Evolutionary conservation across 2,797 vertebrate species (phyloP).

Genomic region (Scarus forsteni): DNA sequence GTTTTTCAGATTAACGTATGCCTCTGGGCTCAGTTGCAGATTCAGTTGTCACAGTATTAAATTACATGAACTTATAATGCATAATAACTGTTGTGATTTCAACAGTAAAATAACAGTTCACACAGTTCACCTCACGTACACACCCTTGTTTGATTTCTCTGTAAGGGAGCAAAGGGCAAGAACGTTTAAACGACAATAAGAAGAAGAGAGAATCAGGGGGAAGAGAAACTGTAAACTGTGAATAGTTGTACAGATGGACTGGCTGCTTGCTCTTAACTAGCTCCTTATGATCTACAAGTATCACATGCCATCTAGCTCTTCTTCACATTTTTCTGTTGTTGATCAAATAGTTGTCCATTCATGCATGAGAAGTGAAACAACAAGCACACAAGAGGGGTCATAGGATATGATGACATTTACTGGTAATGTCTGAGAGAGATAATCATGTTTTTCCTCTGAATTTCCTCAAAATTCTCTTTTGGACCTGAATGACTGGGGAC

Average conservation of each 20-base stretch:
- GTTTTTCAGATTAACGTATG: background rate
- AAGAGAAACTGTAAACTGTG: background rate
- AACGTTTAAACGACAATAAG: background rate
- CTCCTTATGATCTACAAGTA: background rate
- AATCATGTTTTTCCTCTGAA: background rate
- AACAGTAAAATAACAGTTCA: constrained; percentile 8
- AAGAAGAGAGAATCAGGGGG: background rate
- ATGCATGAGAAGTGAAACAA: background rate
- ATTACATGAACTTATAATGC: constrained; percentile 11
- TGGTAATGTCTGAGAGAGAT: background rate
- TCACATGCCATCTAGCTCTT: background rate
- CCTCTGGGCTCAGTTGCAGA: background rate
- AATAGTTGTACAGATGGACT: background rate
- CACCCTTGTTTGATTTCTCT: constrained; percentile 17
- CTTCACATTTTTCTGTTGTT: constrained; percentile 1
- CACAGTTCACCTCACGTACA: background rate
- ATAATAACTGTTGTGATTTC: constrained; percentile 27
- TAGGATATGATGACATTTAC: background rate
- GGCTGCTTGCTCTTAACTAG: background rate
- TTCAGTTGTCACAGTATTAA: constrained; percentile 41
- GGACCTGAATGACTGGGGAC: no score
- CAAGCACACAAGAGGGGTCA: no score
- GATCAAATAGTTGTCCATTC: background rate
- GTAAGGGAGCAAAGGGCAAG: background rate
- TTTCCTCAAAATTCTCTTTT: no score